Evolutionary conservation across 2,797 vertebrate species (phyloP).

Genomic region (Chlorospingus flavigularis): DNA sequence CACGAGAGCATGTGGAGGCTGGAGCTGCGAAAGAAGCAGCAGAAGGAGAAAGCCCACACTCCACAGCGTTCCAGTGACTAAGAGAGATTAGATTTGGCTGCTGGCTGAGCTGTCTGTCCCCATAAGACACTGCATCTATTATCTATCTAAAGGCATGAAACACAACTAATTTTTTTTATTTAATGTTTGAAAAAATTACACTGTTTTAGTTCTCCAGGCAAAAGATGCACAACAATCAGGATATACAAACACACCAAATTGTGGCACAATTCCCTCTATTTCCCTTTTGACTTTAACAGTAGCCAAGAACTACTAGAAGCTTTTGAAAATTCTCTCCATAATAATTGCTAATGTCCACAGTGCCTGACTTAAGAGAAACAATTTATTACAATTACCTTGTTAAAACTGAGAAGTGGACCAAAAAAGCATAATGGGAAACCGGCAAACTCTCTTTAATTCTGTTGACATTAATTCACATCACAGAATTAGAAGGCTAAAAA

Average conservation of each 20-base stretch:
- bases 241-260: background rate
- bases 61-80: background rate
- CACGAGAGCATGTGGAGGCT: background rate
- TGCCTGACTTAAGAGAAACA: background rate
- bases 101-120: slow-evolving; percentile 14
- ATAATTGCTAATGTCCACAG: background rate
- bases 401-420: background rate
- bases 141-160: background rate
- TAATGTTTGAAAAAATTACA: background rate
- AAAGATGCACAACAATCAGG: background rate
- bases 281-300: background rate
- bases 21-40: slow-evolving; percentile 37
- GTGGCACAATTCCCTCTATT: background rate
- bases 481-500: background rate
- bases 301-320: background rate
- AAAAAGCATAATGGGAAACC: background rate
- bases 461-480: background rate
- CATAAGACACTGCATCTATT: background rate
- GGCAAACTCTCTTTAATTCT: background rate
- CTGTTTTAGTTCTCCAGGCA: background rate
- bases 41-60: slow-evolving; percentile 39
- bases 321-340: background rate
- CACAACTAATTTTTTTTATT: background rate
- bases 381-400: background rate
- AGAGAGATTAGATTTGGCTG: background rate